Base-by-base conservation (phyloP, 2,888 invertebrate species). In the Bombylius discolor region DNA sequence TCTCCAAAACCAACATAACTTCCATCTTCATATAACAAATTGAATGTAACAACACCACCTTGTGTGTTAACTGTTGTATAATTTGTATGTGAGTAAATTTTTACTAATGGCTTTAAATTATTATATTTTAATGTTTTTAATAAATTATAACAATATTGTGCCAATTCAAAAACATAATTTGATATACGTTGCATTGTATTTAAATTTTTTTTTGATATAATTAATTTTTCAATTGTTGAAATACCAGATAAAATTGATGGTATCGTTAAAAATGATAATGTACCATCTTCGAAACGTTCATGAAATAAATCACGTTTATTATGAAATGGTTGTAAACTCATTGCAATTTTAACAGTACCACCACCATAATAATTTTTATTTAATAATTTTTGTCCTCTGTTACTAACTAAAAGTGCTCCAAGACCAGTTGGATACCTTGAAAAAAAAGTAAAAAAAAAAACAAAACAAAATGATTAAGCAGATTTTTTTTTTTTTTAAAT, bases 241-340 rank as follows among this genome's bases (percentile, higher is more conserved):
- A 96, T 88, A 52, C 95, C 94, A 73, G 91, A 85, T 61, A 83
- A 80, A 6, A 98, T 69, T 3, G 89, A 80, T 51, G 88, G 74
- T 59, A 98, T 90, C 32, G 89, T 86, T 49, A 96, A 76, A 72
- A 89, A 98, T 14, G 94, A 79, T 14, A 91, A 65, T 0, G 97
- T 95, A 5, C 98, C 98, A 77, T 97, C 96, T 78, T 98, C 97
- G 75, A 94, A 93, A 63, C 90, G 85, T 70, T 92, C 87, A 67
- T 82, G 78, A 48, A 93, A 74, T 47, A 71, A 70, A 56, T 78
- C 71, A 57, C 88, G 80, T 67, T 85, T 83, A 14, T 86, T 78
- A 72, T 90, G 87, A 65, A 82, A 83, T 68, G 83, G 79, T 69
- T 82, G 78, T 47, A 78, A 78, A 57, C 87, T 85, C 63, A 93